Evolutionary conservation across 2,888 invertebrate species (phyloP), one percentile per base, ranked within the genome.

Genomic region (Eupithecia abbreviata): DNA sequence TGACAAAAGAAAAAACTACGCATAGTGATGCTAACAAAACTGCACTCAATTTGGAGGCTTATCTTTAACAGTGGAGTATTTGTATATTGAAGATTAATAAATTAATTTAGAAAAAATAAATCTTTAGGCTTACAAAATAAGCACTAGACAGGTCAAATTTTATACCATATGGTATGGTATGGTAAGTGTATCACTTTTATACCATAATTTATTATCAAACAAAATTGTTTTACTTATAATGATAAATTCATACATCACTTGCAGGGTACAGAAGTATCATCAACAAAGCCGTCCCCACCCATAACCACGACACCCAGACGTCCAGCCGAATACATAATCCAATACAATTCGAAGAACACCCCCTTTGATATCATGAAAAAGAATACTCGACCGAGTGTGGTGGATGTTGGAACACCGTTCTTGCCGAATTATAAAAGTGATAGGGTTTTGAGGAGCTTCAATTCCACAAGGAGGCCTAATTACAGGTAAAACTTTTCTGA

Each of bases 381-480:
- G 69, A 65, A 73, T 13, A 67, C 72, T 2, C 71, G 42, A 9
- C 58, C 72, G 2, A 80, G 62, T 18, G 75, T 79, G 58, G 43
- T 76, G 3, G 70, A 71, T 4, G 41, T 76, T 5, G 66, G 74
- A 6, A 65, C 72, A 0, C 55, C 76, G 2, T 70, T 72, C 10
- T 30, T 74, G 5, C 78, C 72, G 42, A 74, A 77, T 73, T 78
- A 68, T 41, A 65, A 80, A 0, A 89, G 90, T 71, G 91, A 91
- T 73, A 81, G 92, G 79, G 89, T 92, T 0, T 81, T 93, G 4
- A 84, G 92, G 10, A 93, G 92, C 79, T 92, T 82, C 82, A 13
- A 88, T 41, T 84, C 77, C 69, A 75, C 66, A 72, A 81, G 47
- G 79, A 81, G 69, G 79, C 82, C 86, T 0, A 86, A 85, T 67